A percentile compares a stretch with the other conserved stretches of the same genome.
phyloP scores from a whole-genome alignment of 1,140 invertebrate genomes.

The Tetramorium parvispinum region DNA sequence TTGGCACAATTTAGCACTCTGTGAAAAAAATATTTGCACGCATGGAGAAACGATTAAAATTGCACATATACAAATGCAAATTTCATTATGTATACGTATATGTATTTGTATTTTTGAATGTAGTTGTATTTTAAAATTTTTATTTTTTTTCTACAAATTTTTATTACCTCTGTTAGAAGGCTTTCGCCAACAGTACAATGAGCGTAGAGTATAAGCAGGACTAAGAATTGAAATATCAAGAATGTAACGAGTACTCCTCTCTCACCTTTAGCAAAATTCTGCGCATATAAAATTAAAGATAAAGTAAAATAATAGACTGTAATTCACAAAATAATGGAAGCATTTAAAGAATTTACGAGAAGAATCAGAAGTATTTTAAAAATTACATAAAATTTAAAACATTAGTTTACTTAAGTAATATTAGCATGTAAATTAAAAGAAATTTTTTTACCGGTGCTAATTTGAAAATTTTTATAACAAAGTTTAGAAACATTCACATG shows the following conservation, averaged over 20 bases:
- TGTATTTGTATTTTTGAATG: neutral
- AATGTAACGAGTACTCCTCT: constrained; percentile 74
- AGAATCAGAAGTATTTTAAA: too few species aligned
- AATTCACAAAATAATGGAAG: neutral
- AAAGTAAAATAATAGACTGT: neutral
- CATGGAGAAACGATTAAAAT: neutral
- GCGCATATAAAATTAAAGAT: constrained; percentile 11
- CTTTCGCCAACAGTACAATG: constrained; percentile 76
- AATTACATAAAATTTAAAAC: too few species aligned
- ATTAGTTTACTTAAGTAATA: too few species aligned
- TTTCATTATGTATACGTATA: neutral
- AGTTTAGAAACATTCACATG: too few species aligned
- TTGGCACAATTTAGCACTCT: constrained; percentile 66
- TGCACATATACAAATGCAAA: neutral
- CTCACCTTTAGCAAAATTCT: constrained; percentile 75
- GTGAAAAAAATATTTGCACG: neutral
- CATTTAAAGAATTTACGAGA: neutral
- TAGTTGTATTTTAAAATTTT: neutral
- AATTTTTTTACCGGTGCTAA: too few species aligned
- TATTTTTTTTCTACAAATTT: neutral
- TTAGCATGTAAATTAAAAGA: too few species aligned
- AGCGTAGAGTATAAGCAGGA: constrained; percentile 76
- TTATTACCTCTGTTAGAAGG: constrained; percentile 77
- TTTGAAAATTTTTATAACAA: too few species aligned
- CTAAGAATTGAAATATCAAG: constrained; percentile 76